A percentile compares a stretch with the other conserved stretches of the same genome.
Evolutionary conservation across 2,888 invertebrate species (phyloP).

Genomic region (Hirudinaria manillensis): DNA sequence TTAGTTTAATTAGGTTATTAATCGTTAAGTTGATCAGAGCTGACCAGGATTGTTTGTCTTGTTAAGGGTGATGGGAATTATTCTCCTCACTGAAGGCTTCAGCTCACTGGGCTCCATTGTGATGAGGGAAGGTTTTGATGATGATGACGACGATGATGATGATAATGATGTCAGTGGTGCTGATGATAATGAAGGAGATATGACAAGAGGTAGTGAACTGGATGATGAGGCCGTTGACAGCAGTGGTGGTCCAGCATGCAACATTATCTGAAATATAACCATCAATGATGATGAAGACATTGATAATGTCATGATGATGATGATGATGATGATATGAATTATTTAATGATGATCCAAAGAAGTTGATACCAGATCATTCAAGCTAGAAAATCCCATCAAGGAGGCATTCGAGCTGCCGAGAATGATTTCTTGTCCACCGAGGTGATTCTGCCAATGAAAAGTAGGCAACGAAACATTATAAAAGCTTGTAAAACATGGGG

Average conservation of each 20-base stretch:
- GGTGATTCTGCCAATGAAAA: no score
- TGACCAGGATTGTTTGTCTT: slow-evolving; percentile 4
- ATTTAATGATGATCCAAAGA: no score
- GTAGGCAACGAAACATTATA: no score
- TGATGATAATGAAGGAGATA: not conserved
- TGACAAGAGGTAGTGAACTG: not conserved
- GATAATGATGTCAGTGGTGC: not conserved
- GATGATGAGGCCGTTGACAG: not conserved
- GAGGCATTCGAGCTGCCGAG: no score
- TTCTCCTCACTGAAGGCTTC: slow-evolving; percentile 27
- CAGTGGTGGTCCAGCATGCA: not conserved
- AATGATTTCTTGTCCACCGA: no score
- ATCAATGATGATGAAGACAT: not conserved
- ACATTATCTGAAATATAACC: not conserved
- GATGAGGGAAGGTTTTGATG: slow-evolving; percentile 12
- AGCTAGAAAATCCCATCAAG: no score
- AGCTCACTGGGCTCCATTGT: slow-evolving; percentile 28
- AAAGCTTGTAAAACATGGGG: no score
- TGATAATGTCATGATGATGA: no score
- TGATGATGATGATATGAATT: no score
- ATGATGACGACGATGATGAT: not conserved
- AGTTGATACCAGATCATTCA: no score
- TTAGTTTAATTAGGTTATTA: no score
- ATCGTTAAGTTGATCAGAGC: not conserved
- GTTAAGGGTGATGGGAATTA: slow-evolving; percentile 26